These are phyloP conservation scores for Lasioglossum zephyrum DNA, from an alignment of 2,888 invertebrate genomes.

Conservation along the genomic window DNA sequence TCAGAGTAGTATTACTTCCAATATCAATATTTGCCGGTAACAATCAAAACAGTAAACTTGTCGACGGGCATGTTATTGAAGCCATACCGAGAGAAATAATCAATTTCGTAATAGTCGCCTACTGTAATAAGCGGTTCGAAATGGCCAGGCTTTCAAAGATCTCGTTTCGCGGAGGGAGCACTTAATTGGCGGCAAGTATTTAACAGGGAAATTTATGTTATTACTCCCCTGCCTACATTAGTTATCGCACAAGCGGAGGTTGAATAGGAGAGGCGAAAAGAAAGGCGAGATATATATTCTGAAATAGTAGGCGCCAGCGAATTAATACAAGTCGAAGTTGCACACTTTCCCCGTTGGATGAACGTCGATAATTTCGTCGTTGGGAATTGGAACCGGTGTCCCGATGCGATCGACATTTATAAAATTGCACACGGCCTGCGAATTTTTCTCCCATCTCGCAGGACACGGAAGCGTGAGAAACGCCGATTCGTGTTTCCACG, in stretches of 20 bases:
- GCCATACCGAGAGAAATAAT: background rate
- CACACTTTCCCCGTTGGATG: slow-evolving; percentile 34
- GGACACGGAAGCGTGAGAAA: background rate
- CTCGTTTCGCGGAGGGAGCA: background rate
- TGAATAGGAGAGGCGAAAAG: background rate
- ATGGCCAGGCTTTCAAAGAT: background rate
- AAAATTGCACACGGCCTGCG: slow-evolving; percentile 19
- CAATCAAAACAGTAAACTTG: background rate
- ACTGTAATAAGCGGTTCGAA: background rate
- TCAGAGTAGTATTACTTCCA: no score
- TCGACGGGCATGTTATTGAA: background rate
- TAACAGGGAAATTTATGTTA: background rate
- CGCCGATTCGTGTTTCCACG: background rate
- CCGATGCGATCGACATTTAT: slow-evolving; percentile 26
- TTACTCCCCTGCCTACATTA: background rate
- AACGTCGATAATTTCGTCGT: slow-evolving; percentile 48
- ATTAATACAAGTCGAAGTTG: background rate
- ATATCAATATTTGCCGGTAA: background rate
- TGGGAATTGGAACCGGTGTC: slow-evolving; percentile 25
- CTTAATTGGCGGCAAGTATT: background rate
- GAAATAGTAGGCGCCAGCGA: background rate
- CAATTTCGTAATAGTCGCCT: background rate
- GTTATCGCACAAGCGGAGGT: background rate
- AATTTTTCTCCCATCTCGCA: background rate
- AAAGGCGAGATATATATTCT: background rate